Percentiles rank a stretch among this genome's conserved stretches.
Evolutionary conservation across 2,797 vertebrate genomes (phyloP).

Genomic region (Protonibea diacanthus): DNA sequence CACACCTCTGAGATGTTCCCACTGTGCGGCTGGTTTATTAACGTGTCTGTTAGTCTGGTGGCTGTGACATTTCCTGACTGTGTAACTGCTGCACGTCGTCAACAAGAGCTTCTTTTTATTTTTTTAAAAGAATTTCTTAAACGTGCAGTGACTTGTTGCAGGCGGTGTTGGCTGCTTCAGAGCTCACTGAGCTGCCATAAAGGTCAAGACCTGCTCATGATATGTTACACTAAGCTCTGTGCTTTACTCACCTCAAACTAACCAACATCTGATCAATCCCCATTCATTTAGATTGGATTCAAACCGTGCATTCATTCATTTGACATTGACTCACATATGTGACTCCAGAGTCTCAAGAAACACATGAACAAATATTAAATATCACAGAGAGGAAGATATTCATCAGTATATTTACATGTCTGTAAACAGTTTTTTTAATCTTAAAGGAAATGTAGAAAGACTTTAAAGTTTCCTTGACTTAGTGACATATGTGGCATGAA

Average conservation of each 20-base stretch:
- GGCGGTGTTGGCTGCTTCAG: not conserved
- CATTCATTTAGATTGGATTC: not conserved
- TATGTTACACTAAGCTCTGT: conserved; percentile 5
- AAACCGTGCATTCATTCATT: not conserved
- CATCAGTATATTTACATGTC: no score
- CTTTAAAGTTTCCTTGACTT: no score
- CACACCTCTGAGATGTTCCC: conserved; percentile 1
- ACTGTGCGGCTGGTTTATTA: no score
- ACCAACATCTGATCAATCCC: not conserved
- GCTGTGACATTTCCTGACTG: not conserved
- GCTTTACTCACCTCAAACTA: not conserved
- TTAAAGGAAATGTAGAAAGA: no score
- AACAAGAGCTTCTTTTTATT: not conserved
- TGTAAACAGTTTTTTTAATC: no score
- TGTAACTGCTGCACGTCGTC: accelerated
- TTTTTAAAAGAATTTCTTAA: not conserved
- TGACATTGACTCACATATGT: not conserved
- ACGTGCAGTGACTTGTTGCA: conserved; percentile 31
- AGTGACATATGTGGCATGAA: no score
- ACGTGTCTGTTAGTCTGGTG: no score
- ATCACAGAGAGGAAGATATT: no score
- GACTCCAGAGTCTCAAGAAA: not conserved
- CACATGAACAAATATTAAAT: not conserved
- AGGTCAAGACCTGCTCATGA: conserved; percentile 56
- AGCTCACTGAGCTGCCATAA: not conserved